phyloP scores from a whole-genome alignment of 2,888 invertebrate species.

The Chamaedrilus cognettii region DNA sequence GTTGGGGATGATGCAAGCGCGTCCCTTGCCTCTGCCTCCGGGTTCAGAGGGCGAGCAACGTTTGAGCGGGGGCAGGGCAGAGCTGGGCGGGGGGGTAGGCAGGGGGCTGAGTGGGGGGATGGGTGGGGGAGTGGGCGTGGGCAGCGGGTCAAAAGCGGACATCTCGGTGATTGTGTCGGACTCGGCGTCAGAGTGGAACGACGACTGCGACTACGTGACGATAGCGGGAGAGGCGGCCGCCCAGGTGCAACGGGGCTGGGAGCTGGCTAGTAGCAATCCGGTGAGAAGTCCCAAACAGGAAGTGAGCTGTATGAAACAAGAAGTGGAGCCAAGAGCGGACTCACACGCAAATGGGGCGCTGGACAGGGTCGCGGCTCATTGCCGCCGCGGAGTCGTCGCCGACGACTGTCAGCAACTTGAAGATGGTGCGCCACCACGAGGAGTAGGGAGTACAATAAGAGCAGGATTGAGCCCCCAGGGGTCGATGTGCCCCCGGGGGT shows the following conservation, averaged over 20 bases:
- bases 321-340: too few species aligned
- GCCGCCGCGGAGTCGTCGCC: too few species aligned
- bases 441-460: too few species aligned
- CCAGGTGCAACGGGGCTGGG: not conserved
- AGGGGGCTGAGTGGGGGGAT: not conserved
- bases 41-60: too few species aligned
- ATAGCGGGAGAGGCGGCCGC: slow-evolving; percentile 5
- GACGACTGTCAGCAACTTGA: too few species aligned
- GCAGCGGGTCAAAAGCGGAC: not conserved
- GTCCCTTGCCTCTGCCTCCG: not conserved
- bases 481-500: too few species aligned
- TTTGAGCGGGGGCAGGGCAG: not conserved
- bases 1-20: not conserved
- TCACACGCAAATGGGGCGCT: too few species aligned
- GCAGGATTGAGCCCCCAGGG: too few species aligned
- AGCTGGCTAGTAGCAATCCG: not conserved
- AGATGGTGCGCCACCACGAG: too few species aligned
- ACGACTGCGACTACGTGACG: slow-evolving; percentile 18
- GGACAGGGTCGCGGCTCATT: too few species aligned
- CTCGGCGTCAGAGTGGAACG: slow-evolving; percentile 14
- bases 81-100: not conserved
- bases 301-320: slow-evolving; percentile 1
- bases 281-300: not conserved
- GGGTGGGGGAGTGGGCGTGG: not conserved
- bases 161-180: slow-evolving; percentile 10